Percentiles rank a stretch among this genome's conserved stretches.
Conservation (phyloP, 2,797 vertebrate species). For the Rhinogobio ventralis region DNA sequence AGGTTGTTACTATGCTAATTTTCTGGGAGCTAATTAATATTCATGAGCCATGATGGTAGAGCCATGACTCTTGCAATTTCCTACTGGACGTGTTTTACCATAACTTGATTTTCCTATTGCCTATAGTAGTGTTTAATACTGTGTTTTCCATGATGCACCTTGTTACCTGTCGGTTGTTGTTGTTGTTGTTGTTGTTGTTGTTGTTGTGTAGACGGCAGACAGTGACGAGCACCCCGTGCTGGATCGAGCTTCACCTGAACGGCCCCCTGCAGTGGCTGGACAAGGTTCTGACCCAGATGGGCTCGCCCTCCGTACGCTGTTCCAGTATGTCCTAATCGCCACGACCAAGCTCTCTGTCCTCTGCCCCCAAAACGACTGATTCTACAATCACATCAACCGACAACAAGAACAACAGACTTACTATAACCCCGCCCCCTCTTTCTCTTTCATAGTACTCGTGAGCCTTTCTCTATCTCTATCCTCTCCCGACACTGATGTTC, state of each 20-base stretch:
- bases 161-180: neutral
- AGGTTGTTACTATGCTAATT: neutral
- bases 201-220: slow-evolving; percentile 87
- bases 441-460: slow-evolving; percentile 87
- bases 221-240: slow-evolving; percentile 98
- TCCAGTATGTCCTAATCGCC: slow-evolving; percentile 96
- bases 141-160: neutral
- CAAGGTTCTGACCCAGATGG: slow-evolving; percentile 99
- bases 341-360: slow-evolving; percentile 54
- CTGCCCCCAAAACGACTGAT: slow-evolving; percentile 58
- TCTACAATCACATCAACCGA: slow-evolving; percentile 67
- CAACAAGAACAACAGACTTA: slow-evolving; percentile 81
- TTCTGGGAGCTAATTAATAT: neutral
- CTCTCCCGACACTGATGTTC: slow-evolving; percentile 77
- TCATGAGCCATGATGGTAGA: neutral
- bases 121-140: too few relatives aligned
- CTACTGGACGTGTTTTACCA: neutral
- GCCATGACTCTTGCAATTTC: neutral
- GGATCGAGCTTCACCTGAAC: slow-evolving; percentile 98
- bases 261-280: slow-evolving; percentile 98
- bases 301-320: slow-evolving; percentile 97
- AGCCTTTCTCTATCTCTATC: slow-evolving; percentile 67
- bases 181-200: slow-evolving; percentile 38
- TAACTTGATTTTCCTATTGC: neutral
- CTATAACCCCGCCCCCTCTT: slow-evolving; percentile 65